Base-by-base conservation (phyloP, 2,888 invertebrate species). In the Colostygia pectinataria region DNA sequence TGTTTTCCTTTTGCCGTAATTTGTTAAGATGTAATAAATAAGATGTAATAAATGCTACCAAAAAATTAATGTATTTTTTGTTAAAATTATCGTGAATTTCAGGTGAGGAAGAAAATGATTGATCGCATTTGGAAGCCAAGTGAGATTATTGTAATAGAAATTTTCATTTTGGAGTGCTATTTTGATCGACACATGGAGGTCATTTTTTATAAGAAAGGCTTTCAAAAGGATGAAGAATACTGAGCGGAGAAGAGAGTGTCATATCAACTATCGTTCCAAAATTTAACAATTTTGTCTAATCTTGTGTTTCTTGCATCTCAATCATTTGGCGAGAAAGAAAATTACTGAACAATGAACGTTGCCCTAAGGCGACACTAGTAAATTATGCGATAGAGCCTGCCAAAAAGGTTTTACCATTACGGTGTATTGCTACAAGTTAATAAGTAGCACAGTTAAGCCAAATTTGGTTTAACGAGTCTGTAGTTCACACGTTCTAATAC, bases 1-100 rank as follows among this genome's bases (percentile, higher is more conserved):
- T 51, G 48, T 54, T 54, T 57, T 54, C 45, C 38, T 51, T 57
- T 46, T 43, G 20, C 29, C 46, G 41, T 57, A 53, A 57, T 57
- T 57, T 57, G 48, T 53, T 54, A 42, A 25, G 47, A 25, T 28
- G 40, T 40, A 40, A 50, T 46, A 50, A 49, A 46, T 49, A 42
- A 25, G 47, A 25, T 28, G 40, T 40, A 40, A 50, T 46, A 50
- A 49, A 46, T 49, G 45, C 27, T 40, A 23, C 9, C 24, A 46
- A 54, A 46, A 47, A 54, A 42, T 41, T 38, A 38, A 43, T 49
- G 29, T 28, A 44, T 42, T 42, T 50, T 36, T 31, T 34, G 13
- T 20, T 28, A 27, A 43, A 50, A 54, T 43, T 50, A 50, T 28
- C 45, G 20, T 34, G 24, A 25, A 43, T 47, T 54, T 46, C 50